Conservation (phyloP, 2,797 vertebrate genomes). For the Periophthalmus magnuspinnatus region DNA sequence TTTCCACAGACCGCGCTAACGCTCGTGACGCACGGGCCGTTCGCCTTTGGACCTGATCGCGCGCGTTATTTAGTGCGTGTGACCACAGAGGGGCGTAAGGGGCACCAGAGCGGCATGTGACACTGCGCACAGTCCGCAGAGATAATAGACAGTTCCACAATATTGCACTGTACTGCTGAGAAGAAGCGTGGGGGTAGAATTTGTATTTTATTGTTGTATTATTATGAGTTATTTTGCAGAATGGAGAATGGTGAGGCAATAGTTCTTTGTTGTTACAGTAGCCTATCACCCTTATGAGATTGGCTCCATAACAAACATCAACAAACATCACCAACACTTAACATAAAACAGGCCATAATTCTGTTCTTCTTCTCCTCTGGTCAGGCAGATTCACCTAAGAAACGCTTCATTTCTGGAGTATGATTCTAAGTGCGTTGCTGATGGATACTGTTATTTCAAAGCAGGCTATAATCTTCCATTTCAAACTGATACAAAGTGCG, state of each 20-base stretch:
- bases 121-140: constrained; percentile 1
- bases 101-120: constrained; percentile 73
- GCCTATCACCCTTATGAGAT: no score
- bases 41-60: constrained; percentile 39
- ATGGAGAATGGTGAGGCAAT: not conserved
- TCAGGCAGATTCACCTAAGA: not conserved
- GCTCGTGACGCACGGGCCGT: constrained; percentile 29
- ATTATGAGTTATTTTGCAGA: not conserved
- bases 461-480: not conserved
- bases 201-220: not conserved
- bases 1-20: constrained; percentile 10
- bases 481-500: not conserved
- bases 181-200: not conserved
- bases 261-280: no score
- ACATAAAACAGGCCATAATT: not conserved
- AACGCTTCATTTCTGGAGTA: not conserved
- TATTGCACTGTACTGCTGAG: not conserved
- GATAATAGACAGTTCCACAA: not conserved
- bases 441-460: no score
- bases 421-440: not conserved
- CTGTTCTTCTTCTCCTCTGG: not conserved
- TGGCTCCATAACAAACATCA: not conserved
- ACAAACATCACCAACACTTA: not conserved
- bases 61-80: constrained; percentile 27
- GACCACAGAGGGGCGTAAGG: constrained; percentile 84